Percentiles rank a stretch among this genome's conserved stretches.
Evolutionary conservation across 2,888 invertebrate genomes (phyloP).

Genomic region (Augochlorella aurata): DNA sequence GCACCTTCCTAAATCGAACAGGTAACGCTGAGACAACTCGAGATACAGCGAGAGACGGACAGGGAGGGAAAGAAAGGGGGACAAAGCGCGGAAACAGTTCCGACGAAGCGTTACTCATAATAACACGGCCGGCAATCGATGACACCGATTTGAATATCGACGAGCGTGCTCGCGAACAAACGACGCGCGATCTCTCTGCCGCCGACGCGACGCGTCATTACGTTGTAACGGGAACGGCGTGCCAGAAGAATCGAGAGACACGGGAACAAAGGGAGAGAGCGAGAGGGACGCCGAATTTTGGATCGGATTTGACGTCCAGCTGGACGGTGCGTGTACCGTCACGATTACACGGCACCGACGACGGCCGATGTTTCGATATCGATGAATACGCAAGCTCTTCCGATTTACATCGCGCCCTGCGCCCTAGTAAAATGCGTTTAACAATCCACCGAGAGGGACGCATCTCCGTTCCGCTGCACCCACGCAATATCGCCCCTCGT

Average conservation of each 20-base stretch:
- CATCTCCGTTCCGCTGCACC: neutral
- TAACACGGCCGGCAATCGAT: slow-evolving; percentile 21
- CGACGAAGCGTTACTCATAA: slow-evolving; percentile 15
- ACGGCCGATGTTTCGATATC: slow-evolving; percentile 49
- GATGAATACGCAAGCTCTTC: slow-evolving; percentile 35
- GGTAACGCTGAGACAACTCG: too few species aligned
- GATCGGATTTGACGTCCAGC: slow-evolving; percentile 71
- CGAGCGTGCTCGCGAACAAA: slow-evolving; percentile 22
- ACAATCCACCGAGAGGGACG: neutral
- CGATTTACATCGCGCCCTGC: slow-evolving; percentile 10
- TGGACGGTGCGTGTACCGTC: slow-evolving; percentile 74
- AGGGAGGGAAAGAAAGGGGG: too few species aligned
- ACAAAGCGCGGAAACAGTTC: neutral
- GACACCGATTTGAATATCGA: slow-evolving; percentile 35
- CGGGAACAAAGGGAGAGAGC: neutral
- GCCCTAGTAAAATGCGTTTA: slow-evolving; percentile 14
- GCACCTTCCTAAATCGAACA: neutral
- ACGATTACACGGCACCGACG: slow-evolving; percentile 56
- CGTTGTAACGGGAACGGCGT: slow-evolving; percentile 14
- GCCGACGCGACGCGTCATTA: slow-evolving; percentile 8
- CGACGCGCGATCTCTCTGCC: slow-evolving; percentile 26
- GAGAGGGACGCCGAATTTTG: slow-evolving; percentile 42
- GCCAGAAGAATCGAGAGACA: neutral
- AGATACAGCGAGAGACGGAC: too few species aligned
- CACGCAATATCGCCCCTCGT: neutral